Evolutionary conservation across 1,140 invertebrate species (phyloP), one percentile per base, ranked within the genome.

Genomic region (Triops cancriformis): DNA sequence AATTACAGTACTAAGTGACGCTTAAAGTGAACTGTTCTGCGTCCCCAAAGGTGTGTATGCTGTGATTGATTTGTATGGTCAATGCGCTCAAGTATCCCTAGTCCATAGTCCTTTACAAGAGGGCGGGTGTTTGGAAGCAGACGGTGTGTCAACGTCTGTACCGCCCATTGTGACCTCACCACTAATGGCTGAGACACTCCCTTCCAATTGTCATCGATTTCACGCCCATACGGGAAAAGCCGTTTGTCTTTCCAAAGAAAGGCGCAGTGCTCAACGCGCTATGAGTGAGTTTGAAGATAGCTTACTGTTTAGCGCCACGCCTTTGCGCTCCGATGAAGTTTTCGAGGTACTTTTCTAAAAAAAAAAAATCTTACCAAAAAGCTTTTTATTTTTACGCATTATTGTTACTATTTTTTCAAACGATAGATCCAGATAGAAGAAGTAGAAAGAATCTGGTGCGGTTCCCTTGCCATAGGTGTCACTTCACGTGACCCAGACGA

Each of bases 21-120:
- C 18, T 23, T 64, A 23, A 64, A n/a, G 5, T 10, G 6, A 64
- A 64, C 51, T 18, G 0, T 64, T 0, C 2, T 74, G 73, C 74
- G 76, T 72, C 79, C 72, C 82, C 82, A 9, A 81, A 86, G 87
- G 92, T 84, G 90, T 97, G 76, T 97, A 94, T 86, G 95, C 94
- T n/a, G 94, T 98, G 0, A 91, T 98, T 43, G 95, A 98, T 87
- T 87, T 98, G 14, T 97, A 97, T 83, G 96, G 95, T 6, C 94
- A 95, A 83, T 98, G 95, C 85, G 93, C 94, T 26, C 93, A 97
- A 88, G 94, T 97, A 74, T 86, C 86, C 9, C 75, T 79, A 23
- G 75, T 73, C 23, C 78, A 79, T 73, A 73, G 72, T 72, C 78
- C 78, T 26, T 26, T 79, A 14, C 75, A 28, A n/a, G 26, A 31